A percentile compares a stretch with the other conserved stretches of the same genome.
phyloP scores from a whole-genome alignment of 2,113 vertebrate genomes.

The Corythoichthys haematopterus region DNA sequence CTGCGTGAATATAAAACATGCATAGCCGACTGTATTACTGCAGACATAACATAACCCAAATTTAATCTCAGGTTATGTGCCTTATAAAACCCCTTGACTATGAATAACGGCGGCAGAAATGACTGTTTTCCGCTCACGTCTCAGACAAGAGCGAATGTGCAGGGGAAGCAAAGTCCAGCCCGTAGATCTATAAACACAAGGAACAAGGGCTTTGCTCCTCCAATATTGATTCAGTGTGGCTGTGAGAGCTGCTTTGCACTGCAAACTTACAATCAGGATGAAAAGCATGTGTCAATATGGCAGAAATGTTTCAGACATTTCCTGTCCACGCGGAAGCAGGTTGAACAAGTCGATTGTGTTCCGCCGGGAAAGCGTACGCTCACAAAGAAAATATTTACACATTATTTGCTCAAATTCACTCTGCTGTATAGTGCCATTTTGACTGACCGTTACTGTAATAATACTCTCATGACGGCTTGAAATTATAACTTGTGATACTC shows the following conservation, averaged over 20 bases:
- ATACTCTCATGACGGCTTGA: not conserved
- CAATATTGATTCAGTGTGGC: conserved; percentile 66
- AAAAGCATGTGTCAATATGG: conserved; percentile 50
- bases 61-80: not conserved
- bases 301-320: conserved; percentile 46
- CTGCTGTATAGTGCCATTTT: not conserved
- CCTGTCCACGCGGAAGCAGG: conserved; percentile 37
- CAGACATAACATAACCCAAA: conserved; percentile 8
- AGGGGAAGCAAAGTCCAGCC: conserved; percentile 56
- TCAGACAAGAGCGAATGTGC: conserved; percentile 61
- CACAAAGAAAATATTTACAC: not conserved
- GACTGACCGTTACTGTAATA: not conserved
- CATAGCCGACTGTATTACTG: not conserved
- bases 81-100: not conserved
- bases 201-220: conserved; percentile 59
- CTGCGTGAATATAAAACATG: conserved; percentile 3
- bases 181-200: conserved; percentile 59
- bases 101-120: conserved; percentile 39
- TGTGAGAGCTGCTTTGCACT: conserved; percentile 59
- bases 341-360: conserved; percentile 25
- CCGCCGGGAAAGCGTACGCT: not conserved
- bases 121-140: conserved; percentile 46
- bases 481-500: not conserved
- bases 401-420: not conserved
- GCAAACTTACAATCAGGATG: conserved; percentile 55